phyloP scores from a whole-genome alignment of 2,888 invertebrate species.

The Brachypalpus laphriformis region DNA sequence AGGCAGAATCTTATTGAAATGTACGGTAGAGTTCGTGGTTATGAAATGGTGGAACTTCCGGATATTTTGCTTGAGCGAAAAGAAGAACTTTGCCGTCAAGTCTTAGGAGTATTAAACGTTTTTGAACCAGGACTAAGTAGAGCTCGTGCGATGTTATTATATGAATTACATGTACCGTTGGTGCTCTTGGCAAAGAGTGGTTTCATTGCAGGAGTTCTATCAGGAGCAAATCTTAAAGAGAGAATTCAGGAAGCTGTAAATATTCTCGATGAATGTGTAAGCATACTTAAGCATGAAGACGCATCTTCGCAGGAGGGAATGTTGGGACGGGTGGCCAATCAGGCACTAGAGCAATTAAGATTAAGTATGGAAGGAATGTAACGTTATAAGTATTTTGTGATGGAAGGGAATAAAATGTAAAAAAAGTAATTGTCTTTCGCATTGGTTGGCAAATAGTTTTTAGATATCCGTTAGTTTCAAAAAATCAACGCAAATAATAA shows the following conservation, averaged over 20 bases:
- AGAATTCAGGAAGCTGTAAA: conserved; percentile 86
- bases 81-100: conserved; percentile 87
- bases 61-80: conserved; percentile 90
- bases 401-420: conserved; percentile 5
- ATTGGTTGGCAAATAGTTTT: too few relatives aligned
- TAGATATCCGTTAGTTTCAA: background rate
- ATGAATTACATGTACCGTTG: conserved; percentile 91
- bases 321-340: conserved; percentile 79
- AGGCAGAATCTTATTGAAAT: conserved; percentile 89
- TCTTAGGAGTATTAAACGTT: conserved; percentile 88
- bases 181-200: conserved; percentile 88
- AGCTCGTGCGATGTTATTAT: conserved; percentile 90
- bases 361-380: conserved; percentile 79
- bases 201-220: conserved; percentile 85
- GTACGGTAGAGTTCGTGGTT: conserved; percentile 90
- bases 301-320: conserved; percentile 80
- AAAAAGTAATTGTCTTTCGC: background rate
- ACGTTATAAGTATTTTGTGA: conserved; percentile 15
- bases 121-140: conserved; percentile 91
- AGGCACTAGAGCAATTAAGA: conserved; percentile 79
- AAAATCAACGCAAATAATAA: too few relatives aligned
- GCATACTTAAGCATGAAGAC: conserved; percentile 88
- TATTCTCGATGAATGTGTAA: conserved; percentile 86
- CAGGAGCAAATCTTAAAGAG: conserved; percentile 85
- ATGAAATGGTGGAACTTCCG: conserved; percentile 88